Percentiles rank a stretch among this genome's conserved stretches.
phyloP scores from a whole-genome alignment of 1,140 invertebrate genomes.

The Pseudomyrmex concolor region DNA sequence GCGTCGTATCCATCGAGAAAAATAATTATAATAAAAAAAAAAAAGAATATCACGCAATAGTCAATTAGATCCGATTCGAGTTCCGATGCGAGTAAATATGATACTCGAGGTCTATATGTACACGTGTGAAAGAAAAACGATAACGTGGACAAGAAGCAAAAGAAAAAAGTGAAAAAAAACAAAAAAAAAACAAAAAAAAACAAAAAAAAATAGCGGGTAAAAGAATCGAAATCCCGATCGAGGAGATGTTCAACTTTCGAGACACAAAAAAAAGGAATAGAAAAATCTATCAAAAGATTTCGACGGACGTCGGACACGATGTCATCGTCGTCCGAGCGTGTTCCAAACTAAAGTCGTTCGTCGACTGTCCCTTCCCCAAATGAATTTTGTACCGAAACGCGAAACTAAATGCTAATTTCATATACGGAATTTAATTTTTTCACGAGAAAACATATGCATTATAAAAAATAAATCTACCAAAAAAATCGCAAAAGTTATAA shows the following conservation, averaged over 20 bases:
- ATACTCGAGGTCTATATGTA: conserved; percentile 1
- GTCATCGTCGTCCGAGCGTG: conserved; percentile 33
- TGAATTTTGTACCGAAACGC: conserved; percentile 81
- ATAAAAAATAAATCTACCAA: conserved; percentile 77
- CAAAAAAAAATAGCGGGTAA: not conserved
- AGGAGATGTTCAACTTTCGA: conserved; percentile 57
- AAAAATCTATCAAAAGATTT: conserved; percentile 62
- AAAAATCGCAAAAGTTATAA: conserved; percentile 75
- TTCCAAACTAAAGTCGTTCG: conserved; percentile 56
- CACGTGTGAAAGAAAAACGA: conserved; percentile 6
- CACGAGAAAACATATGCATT: conserved; percentile 77
- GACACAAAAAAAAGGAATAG: conserved; percentile 46
- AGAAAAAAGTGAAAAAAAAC: not conserved
- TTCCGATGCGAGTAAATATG: conserved; percentile 36
- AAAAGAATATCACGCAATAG: conserved; percentile 54
- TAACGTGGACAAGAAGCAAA: conserved; percentile 7
- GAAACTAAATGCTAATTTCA: conserved; percentile 77
- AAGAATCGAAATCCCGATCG: conserved; percentile 54
- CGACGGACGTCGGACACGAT: conserved; percentile 50
- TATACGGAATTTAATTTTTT: conserved; percentile 78
- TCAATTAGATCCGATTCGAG: conserved; percentile 70
- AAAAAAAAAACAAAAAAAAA: not conserved
- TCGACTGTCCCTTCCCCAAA: conserved; percentile 64
- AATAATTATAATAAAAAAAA: conserved; percentile 47
- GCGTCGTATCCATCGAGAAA: conserved; percentile 21